Conservation (phyloP, 2,797 vertebrate genomes). For the Anguilla pacifica region DNA sequence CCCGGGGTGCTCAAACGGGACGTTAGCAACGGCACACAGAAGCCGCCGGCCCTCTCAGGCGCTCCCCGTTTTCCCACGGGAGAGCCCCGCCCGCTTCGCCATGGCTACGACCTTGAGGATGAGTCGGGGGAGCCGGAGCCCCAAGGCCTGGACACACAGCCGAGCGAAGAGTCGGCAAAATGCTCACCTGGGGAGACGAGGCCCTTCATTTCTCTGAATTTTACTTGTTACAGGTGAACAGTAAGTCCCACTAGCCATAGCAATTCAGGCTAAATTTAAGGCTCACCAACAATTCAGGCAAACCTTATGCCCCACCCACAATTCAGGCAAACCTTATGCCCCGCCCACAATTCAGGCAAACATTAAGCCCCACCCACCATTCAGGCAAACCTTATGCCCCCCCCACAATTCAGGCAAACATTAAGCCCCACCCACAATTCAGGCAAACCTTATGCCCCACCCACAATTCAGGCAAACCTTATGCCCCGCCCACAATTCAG, state of each 20-base stretch:
- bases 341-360: too few relatives aligned
- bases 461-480: too few relatives aligned
- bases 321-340: too few relatives aligned
- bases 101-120: neutral
- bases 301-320: too few relatives aligned
- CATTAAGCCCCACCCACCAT: too few relatives aligned
- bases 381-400: too few relatives aligned
- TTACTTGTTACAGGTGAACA: neutral
- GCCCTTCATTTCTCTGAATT: neutral
- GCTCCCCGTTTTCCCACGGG: neutral
- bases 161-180: neutral
- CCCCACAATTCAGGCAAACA: too few relatives aligned
- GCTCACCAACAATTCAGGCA: too few relatives aligned
- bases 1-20: neutral
- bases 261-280: neutral
- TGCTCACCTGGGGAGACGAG: neutral
- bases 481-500: too few relatives aligned
- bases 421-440: too few relatives aligned
- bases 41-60: neutral
- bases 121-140: neutral
- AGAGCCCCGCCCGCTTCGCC: neutral
- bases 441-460: too few relatives aligned
- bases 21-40: neutral
- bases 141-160: neutral
- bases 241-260: too few relatives aligned